Percentiles rank a stretch among this genome's conserved stretches.
Conservation (phyloP, 2,797 vertebrate genomes). For the Tenualosa thibaudeaui region DNA sequence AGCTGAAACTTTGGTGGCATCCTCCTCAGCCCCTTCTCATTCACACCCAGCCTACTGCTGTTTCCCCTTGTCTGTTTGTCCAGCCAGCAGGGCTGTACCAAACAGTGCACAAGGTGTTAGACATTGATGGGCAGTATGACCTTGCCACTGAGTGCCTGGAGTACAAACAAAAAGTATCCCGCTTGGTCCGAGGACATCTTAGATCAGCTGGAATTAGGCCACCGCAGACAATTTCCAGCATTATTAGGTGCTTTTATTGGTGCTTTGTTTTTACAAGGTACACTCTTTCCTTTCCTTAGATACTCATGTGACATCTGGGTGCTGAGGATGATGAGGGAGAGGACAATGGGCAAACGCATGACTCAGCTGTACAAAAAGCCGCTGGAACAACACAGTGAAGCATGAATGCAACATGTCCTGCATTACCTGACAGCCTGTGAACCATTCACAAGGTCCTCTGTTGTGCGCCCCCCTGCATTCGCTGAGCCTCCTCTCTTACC, state of each 20-base stretch:
- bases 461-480: background rate
- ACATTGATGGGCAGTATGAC: background rate
- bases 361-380: constrained; percentile 16
- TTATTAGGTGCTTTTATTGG: constrained; percentile 18
- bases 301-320: constrained; percentile 22
- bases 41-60: background rate
- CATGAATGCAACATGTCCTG: too few relatives aligned
- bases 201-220: constrained; percentile 11
- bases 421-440: background rate
- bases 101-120: constrained; percentile 12
- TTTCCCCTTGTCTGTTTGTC: background rate
- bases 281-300: constrained; percentile 22
- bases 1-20: constrained; percentile 12
- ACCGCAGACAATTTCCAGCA: constrained; percentile 9
- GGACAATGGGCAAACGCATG: constrained; percentile 29
- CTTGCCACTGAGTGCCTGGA: constrained; percentile 13
- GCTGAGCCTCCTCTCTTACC: background rate
- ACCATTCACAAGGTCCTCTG: background rate
- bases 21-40: background rate
- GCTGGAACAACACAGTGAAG: background rate
- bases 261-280: constrained; percentile 16
- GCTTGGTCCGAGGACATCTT: constrained; percentile 28
- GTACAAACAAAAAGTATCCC: constrained; percentile 18
- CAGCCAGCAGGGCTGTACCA: background rate
- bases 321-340: constrained; percentile 32